Evolutionary conservation across 2,113 vertebrate species (phyloP).

Genomic region (Neolamprologus longior): DNA sequence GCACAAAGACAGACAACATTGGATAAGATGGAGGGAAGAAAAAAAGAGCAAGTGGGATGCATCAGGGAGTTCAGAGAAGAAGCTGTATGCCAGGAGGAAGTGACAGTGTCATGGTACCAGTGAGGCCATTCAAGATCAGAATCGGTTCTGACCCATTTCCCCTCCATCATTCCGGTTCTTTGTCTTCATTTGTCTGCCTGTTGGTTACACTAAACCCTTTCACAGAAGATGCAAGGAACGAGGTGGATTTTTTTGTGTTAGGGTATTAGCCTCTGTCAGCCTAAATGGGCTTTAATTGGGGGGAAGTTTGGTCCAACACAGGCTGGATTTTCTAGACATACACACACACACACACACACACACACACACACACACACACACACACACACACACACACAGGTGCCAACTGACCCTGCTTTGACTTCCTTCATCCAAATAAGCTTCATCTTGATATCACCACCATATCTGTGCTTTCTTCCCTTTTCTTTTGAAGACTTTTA

Average conservation of each 20-base stretch:
- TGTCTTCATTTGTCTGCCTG: background rate
- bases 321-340: background rate
- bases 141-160: constrained; percentile 41
- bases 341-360: background rate
- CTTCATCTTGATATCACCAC: background rate
- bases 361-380: background rate
- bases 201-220: background rate
- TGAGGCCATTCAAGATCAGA: constrained; percentile 2
- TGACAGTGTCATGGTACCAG: constrained; percentile 6
- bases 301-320: constrained; percentile 12
- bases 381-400: background rate
- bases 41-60: background rate
- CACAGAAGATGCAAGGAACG: background rate
- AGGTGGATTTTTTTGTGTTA: background rate
- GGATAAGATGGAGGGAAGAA: background rate
- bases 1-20: background rate
- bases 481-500: background rate
- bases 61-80: background rate
- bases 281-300: constrained; percentile 34
- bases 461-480: background rate
- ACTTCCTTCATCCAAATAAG: constrained; percentile 1
- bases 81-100: constrained; percentile 27
- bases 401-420: background rate
- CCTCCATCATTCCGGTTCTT: constrained; percentile 20
- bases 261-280: constrained; percentile 24